These are phyloP conservation scores for Falco columbarius DNA, from an alignment of 2,797 vertebrate genomes.

Conservation along the genomic window DNA sequence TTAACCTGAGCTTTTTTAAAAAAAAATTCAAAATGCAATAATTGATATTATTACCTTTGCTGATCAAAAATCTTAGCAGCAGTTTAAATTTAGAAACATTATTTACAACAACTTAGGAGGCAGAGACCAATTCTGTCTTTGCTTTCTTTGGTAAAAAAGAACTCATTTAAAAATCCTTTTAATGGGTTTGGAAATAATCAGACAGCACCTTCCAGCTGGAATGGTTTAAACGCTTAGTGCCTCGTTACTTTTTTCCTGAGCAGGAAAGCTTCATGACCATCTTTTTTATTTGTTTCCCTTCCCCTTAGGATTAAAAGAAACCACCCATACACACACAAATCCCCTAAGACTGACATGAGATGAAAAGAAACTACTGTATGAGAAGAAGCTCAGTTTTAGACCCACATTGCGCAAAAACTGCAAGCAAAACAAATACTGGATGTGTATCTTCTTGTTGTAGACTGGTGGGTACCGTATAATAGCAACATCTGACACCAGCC, in stretches of 20 bases:
- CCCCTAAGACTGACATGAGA: neutral
- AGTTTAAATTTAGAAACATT: neutral
- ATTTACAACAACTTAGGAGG: neutral
- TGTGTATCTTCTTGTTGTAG: neutral
- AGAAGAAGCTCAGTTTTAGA: neutral
- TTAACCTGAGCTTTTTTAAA: neutral
- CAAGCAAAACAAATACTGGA: neutral
- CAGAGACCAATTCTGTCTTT: neutral
- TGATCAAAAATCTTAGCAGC: neutral
- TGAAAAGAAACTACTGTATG: neutral
- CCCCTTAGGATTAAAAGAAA: neutral
- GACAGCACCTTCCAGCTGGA: neutral
- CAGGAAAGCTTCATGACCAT: neutral
- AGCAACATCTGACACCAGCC: neutral
- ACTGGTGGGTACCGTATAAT: no score
- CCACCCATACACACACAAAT: neutral
- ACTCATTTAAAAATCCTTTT: neutral
- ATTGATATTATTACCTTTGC: neutral
- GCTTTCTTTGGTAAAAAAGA: neutral
- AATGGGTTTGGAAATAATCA: constrained; percentile 10
- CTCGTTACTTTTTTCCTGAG: neutral
- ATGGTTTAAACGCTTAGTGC: neutral
- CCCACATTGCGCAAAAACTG: neutral
- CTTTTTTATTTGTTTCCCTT: neutral
- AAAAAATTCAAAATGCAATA: neutral